Evolutionary conservation across 2,888 invertebrate genomes (phyloP).

Genomic region (Eupithecia subfuscata): DNA sequence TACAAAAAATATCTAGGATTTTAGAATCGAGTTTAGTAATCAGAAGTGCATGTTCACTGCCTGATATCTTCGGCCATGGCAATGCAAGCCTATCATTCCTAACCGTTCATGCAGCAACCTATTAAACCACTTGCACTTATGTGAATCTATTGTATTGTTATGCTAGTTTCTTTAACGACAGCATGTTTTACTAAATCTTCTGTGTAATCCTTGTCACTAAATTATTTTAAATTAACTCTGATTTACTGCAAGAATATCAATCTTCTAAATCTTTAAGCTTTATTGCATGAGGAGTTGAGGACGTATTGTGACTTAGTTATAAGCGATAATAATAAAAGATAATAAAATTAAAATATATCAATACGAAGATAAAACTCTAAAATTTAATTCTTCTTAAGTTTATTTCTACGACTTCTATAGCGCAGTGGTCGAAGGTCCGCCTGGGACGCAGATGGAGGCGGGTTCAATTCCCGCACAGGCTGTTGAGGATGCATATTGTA

Average conservation of each 20-base stretch:
- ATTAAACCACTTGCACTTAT: neutral
- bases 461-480: no score
- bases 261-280: neutral
- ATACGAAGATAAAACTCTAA: no score
- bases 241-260: neutral
- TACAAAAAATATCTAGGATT: no score
- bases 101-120: neutral
- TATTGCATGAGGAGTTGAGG: constrained; percentile 4
- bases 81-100: neutral
- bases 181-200: neutral
- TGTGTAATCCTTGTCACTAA: neutral
- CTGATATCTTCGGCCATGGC: neutral
- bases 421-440: no score
- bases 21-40: neutral
- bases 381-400: no score
- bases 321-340: no score
- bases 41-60: neutral
- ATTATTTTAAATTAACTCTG: neutral
- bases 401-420: no score
- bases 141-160: neutral
- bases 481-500: no score
- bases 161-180: neutral
- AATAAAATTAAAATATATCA: no score
- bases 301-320: neutral
- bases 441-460: no score